A percentile compares a stretch with the other conserved stretches of the same genome.
Evolutionary conservation across 2,888 invertebrate genomes (phyloP).

Genomic region (Ctena decussata): DNA sequence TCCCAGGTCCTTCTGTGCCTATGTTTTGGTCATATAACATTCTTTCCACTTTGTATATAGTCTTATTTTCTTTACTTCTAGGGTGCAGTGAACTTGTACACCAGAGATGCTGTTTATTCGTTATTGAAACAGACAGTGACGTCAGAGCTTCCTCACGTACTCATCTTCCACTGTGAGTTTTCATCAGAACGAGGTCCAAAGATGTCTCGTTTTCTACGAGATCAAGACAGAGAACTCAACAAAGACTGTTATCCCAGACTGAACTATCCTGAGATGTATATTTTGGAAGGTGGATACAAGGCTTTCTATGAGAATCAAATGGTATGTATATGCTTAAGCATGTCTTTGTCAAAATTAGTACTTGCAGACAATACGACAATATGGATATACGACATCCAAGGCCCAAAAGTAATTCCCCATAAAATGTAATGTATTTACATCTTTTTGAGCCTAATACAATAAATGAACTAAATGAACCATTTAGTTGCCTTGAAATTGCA

Average conservation of each 20-base stretch:
- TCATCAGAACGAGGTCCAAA: constrained; percentile 65
- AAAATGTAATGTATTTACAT: no score
- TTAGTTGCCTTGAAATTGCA: no score
- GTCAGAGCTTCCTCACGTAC: constrained; percentile 52
- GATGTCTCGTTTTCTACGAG: constrained; percentile 91
- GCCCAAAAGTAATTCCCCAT: no score
- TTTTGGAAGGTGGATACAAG: constrained; percentile 95
- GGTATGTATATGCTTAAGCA: no score
- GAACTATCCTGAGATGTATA: constrained; percentile 96
- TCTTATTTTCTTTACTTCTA: constrained; percentile 4
- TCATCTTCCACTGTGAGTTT: constrained; percentile 66
- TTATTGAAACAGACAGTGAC: constrained; percentile 27
- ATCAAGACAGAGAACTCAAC: constrained; percentile 93
- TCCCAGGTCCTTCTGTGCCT: no score
- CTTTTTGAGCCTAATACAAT: no score
- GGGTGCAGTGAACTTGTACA: constrained; percentile 55
- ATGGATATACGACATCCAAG: no score
- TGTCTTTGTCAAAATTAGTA: no score
- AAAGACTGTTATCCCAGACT: constrained; percentile 93
- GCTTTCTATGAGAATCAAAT: constrained; percentile 90
- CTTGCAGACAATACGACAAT: no score
- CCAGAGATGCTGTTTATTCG: constrained; percentile 49
- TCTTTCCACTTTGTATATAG: no score
- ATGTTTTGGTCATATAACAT: no score
- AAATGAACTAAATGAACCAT: no score